These are phyloP conservation scores for Maconellicoccus hirsutus DNA, from an alignment of 1,140 invertebrate species.

Conservation along the genomic window DNA sequence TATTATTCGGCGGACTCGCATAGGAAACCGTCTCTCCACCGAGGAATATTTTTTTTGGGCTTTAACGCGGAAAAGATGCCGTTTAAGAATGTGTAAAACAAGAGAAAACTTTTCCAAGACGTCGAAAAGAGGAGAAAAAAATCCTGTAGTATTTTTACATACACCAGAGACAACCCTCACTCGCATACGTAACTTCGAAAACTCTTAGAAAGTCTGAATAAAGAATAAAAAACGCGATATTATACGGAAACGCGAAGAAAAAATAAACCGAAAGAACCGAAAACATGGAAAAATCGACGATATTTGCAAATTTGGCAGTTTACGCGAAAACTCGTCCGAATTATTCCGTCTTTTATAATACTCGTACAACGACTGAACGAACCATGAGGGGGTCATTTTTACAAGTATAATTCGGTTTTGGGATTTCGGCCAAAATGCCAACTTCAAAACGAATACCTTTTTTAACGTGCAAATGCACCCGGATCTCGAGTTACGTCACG, in stretches of 20 bases:
- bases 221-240: background rate
- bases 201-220: background rate
- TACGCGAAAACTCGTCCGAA: background rate
- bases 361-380: background rate
- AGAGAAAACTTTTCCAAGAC: background rate
- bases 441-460: no score
- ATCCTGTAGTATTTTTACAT: no score
- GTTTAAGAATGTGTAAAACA: slow-evolving; percentile 5
- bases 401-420: no score
- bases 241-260: background rate
- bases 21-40: background rate
- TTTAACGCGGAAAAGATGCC: background rate
- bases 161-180: no score
- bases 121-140: background rate
- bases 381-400: no score
- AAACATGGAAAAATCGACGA: slow-evolving; percentile 1
- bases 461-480: no score
- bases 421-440: no score
- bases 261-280: no score
- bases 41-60: background rate
- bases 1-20: background rate
- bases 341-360: background rate
- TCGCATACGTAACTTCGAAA: no score
- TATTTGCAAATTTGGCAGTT: slow-evolving; percentile 5
- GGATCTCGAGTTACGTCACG: no score